A percentile compares a stretch with the other conserved stretches of the same genome.
Evolutionary conservation across 2,888 invertebrate genomes (phyloP).

Genomic region (Leistus spinibarbis): DNA sequence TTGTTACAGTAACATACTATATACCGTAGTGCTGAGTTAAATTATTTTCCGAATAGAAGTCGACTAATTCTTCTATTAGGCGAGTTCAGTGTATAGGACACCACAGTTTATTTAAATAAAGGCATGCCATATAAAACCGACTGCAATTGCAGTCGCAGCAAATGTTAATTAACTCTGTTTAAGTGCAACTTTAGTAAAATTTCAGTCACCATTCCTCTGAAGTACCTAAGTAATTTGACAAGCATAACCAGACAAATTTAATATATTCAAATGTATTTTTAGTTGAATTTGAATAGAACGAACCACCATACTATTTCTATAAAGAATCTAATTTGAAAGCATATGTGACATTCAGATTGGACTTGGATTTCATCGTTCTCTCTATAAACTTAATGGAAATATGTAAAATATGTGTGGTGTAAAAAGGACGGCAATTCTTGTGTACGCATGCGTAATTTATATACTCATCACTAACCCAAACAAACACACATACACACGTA

Average conservation of each 20-base stretch:
- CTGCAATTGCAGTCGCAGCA: no score
- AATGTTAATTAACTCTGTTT: no score
- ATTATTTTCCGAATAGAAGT: no score
- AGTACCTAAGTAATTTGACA: background rate
- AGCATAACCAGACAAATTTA: background rate
- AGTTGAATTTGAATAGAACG: background rate
- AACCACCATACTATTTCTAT: background rate
- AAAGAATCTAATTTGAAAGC: background rate
- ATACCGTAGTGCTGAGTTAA: no score
- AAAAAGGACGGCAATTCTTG: background rate
- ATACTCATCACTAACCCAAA: background rate
- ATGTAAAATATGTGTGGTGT: conserved; percentile 25
- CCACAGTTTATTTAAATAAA: no score
- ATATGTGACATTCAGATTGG: conserved; percentile 5
- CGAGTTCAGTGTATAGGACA: no score
- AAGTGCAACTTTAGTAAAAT: no score
- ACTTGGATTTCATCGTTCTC: conserved; percentile 25
- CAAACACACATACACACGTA: background rate
- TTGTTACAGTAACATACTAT: no score
- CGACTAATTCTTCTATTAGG: no score
- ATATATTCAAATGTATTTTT: background rate
- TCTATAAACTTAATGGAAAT: conserved; percentile 31
- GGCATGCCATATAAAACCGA: no score
- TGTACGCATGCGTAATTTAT: background rate
- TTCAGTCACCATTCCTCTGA: no score